Evolutionary conservation across 1,140 invertebrate species (phyloP).

Genomic region (Gonatopus flavifemur): DNA sequence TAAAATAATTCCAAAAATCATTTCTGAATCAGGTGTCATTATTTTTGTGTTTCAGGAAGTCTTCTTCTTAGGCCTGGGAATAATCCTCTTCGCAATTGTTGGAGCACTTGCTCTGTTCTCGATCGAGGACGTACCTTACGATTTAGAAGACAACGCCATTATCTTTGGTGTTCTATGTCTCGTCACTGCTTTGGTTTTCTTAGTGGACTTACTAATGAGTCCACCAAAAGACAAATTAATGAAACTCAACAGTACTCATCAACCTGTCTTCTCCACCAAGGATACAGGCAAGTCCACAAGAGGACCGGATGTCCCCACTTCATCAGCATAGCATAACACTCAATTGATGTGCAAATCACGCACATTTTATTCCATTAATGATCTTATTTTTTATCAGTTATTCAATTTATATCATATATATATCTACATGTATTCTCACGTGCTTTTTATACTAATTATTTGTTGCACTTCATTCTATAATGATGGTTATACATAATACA

Average conservation of each 20-base stretch:
- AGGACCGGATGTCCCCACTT: conserved; percentile 11
- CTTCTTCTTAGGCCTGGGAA: conserved; percentile 67
- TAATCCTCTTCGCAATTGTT: conserved; percentile 68
- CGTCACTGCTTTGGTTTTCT: conserved; percentile 67
- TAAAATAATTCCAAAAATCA: no score
- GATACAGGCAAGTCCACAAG: conserved; percentile 38
- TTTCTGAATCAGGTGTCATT: no score
- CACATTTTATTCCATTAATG: no score
- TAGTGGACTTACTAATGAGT: conserved; percentile 61
- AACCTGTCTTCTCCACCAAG: no score
- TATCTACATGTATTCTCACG: no score
- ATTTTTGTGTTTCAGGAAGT: conserved; percentile 58
- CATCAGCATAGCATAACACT: no score
- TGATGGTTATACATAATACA: no score
- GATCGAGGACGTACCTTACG: conserved; percentile 68
- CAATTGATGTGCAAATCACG: no score
- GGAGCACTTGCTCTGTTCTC: conserved; percentile 70
- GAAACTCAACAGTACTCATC: conserved; percentile 32
- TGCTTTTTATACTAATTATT: no score
- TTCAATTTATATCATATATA: no score
- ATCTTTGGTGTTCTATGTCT: conserved; percentile 70
- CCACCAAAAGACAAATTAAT: conserved; percentile 39
- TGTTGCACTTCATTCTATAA: no score
- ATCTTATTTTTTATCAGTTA: no score
- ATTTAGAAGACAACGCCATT: conserved; percentile 70